phyloP scores from a whole-genome alignment of 2,113 vertebrate genomes.

The Lophochroa leadbeateri region DNA sequence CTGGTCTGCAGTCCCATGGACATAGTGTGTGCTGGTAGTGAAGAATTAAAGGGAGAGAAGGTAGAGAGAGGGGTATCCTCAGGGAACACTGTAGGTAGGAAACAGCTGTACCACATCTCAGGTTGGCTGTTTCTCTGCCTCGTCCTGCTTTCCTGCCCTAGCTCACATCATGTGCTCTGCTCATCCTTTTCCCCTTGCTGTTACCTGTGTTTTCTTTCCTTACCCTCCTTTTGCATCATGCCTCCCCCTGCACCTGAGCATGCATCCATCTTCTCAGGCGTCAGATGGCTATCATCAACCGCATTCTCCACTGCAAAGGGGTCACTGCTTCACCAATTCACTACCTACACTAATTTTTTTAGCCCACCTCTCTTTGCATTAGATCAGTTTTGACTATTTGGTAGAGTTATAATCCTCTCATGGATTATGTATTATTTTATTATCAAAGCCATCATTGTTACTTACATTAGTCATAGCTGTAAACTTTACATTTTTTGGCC shows the following conservation, averaged over 20 bases:
- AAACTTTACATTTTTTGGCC: background rate
- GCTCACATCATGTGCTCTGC: background rate
- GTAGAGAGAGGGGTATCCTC: background rate
- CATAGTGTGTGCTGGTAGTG: background rate
- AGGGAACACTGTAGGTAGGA: background rate
- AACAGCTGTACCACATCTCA: rapidly evolving
- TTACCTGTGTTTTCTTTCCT: background rate
- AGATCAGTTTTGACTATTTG: background rate
- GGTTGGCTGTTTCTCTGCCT: background rate
- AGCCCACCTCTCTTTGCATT: background rate
- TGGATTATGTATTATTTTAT: background rate
- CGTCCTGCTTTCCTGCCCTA: background rate
- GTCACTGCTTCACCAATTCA: background rate
- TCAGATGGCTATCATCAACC: background rate
- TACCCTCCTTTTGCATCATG: background rate
- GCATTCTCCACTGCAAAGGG: background rate
- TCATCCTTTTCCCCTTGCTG: rapidly evolving
- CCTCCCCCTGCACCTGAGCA: background rate
- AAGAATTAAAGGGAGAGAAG: background rate
- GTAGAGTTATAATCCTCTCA: background rate
- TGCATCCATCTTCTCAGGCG: background rate
- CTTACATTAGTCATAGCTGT: background rate
- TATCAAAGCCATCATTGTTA: background rate
- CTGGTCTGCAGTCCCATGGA: background rate
- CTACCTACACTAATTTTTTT: background rate